Percentiles rank a stretch among this genome's conserved stretches.
These are phyloP conservation scores for Carlito syrichta DNA, from an alignment of 2,113 vertebrate genomes.

Conservation along the genomic window DNA sequence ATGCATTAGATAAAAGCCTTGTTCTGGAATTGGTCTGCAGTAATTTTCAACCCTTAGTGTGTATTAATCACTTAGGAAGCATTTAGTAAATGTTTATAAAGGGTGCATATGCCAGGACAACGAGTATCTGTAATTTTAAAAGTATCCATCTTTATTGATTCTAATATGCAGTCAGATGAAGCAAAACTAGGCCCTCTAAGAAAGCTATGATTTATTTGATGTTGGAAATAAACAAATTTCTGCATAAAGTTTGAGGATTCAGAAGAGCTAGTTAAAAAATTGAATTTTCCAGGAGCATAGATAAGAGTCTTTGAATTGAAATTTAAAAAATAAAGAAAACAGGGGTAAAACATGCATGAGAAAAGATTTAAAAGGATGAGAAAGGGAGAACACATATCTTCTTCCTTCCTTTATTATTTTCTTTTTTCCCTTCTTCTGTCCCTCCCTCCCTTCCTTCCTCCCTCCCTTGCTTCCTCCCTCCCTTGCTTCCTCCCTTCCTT, in stretches of 20 bases:
- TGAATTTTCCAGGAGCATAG: too few species aligned
- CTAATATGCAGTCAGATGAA: neutral
- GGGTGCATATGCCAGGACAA: neutral
- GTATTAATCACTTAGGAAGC: neutral
- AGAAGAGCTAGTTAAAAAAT: neutral
- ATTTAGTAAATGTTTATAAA: neutral
- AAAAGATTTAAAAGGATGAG: neutral
- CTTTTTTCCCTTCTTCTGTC: neutral
- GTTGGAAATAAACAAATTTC: neutral
- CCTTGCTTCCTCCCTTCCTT: fast-evolving
- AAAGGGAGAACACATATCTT: neutral
- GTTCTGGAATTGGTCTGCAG: neutral
- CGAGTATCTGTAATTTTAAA: neutral
- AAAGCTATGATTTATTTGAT: neutral
- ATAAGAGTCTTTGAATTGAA: neutral
- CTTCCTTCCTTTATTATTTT: neutral
- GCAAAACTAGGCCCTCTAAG: neutral
- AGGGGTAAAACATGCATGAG: neutral
- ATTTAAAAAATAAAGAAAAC: neutral
- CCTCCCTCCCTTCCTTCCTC: fast-evolving
- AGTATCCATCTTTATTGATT: neutral
- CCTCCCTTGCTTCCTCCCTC: too few species aligned
- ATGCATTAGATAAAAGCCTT: neutral
- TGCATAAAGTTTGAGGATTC: neutral
- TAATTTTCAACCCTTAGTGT: neutral